These are phyloP conservation scores for Eumerus sabulonum DNA, from an alignment of 2,888 invertebrate genomes.

Conservation along the genomic window DNA sequence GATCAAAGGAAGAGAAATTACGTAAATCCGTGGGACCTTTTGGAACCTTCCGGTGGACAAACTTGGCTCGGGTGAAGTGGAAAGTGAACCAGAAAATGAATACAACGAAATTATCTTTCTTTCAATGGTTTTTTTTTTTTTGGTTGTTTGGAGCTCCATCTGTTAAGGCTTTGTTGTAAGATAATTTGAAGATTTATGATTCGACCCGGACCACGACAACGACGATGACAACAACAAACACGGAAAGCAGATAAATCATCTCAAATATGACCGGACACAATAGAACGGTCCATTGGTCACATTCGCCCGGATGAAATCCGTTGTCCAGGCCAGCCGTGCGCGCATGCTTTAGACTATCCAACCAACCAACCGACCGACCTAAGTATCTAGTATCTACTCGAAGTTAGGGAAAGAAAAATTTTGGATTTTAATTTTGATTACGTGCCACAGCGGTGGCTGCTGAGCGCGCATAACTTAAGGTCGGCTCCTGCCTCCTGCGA, in stretches of 20 bases:
- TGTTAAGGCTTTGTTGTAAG: no score
- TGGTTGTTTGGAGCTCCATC: slow-evolving; percentile 6
- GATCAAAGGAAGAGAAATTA: slow-evolving; percentile 15
- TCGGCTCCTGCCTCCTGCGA: slow-evolving; percentile 29
- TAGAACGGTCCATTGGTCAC: slow-evolving; percentile 57
- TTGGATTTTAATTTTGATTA: slow-evolving; percentile 64
- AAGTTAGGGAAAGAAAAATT: slow-evolving; percentile 11
- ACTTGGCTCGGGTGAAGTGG: slow-evolving; percentile 1
- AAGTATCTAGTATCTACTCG: slow-evolving; percentile 10
- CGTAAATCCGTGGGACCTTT: slow-evolving; percentile 19
- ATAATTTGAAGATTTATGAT: slow-evolving; percentile 63
- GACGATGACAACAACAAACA: slow-evolving; percentile 58
- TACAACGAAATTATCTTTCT: neutral
- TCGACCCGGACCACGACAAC: slow-evolving; percentile 56
- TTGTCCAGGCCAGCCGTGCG: neutral
- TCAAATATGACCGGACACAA: slow-evolving; percentile 56
- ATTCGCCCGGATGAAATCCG: slow-evolving; percentile 1
- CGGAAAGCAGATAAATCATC: slow-evolving; percentile 62
- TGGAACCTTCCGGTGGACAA: neutral
- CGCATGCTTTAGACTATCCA: neutral
- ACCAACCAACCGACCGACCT: neutral
- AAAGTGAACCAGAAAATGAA: slow-evolving; percentile 27
- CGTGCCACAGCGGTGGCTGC: slow-evolving; percentile 33
- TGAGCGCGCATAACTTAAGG: slow-evolving; percentile 54
- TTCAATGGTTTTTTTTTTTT: slow-evolving; percentile 11